These are phyloP conservation scores for Diploscapter pachys DNA, from an alignment of 1,140 invertebrate species.

Conservation along the genomic window DNA sequence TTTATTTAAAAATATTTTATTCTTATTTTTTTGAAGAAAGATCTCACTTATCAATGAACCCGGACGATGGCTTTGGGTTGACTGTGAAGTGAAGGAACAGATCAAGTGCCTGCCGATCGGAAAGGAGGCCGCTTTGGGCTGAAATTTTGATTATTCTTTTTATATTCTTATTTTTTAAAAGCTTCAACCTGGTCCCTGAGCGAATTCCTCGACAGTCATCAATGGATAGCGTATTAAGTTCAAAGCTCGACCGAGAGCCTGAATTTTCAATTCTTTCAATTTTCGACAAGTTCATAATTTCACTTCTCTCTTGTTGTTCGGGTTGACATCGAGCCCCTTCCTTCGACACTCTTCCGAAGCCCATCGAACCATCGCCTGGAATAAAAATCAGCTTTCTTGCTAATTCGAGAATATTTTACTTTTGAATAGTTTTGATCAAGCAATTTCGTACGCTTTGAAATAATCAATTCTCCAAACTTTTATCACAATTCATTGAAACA, in stretches of 20 bases:
- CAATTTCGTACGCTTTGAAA: too few relatives aligned
- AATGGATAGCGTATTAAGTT: constrained; percentile 77
- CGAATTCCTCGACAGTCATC: constrained; percentile 84
- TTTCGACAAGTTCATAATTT: too few relatives aligned
- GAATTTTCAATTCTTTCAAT: too few relatives aligned
- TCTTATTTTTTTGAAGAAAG: neutral
- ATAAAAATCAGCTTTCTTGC: too few relatives aligned
- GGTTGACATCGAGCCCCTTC: constrained; percentile 68
- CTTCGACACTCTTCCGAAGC: constrained; percentile 75
- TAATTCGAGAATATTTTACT: too few relatives aligned
- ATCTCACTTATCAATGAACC: constrained; percentile 61
- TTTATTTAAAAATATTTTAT: neutral
- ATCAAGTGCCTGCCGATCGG: constrained; percentile 73
- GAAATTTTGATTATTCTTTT: constrained; percentile 18
- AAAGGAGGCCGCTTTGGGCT: constrained; percentile 67
- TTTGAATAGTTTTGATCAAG: too few relatives aligned
- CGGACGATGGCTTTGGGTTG: constrained; percentile 72
- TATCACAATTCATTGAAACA: neutral
- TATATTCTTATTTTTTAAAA: too few relatives aligned
- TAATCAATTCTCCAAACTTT: too few relatives aligned
- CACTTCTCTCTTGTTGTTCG: constrained; percentile 71
- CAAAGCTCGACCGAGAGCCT: constrained; percentile 66
- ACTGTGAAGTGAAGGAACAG: constrained; percentile 79
- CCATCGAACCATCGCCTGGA: constrained; percentile 67
- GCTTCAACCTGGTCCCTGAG: constrained; percentile 72